Evolutionary conservation across 2,888 invertebrate genomes (phyloP).

Genomic region (Epinotia ramella): DNA sequence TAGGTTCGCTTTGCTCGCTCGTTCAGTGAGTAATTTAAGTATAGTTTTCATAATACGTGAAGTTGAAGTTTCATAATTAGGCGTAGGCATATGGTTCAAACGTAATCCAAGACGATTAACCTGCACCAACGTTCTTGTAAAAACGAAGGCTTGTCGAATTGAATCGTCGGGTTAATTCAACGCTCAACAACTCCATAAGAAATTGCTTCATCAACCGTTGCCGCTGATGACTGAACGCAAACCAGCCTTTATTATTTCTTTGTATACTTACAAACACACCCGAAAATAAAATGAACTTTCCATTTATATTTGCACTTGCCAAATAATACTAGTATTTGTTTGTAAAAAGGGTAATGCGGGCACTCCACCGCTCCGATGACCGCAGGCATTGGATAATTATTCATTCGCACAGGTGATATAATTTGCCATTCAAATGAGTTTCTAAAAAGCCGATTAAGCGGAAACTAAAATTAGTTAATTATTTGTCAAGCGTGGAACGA

Average conservation of each 20-base stretch:
- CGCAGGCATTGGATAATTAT: constrained; percentile 59
- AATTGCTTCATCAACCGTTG: neutral
- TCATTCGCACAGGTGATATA: constrained; percentile 71
- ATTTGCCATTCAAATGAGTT: constrained; percentile 83
- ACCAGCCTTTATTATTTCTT: no score
- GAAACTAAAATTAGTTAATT: constrained; percentile 82
- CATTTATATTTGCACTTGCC: neutral
- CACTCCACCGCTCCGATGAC: constrained; percentile 42
- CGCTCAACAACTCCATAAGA: no score
- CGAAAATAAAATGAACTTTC: neutral
- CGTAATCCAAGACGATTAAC: no score
- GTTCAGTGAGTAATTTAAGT: no score
- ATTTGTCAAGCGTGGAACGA: constrained; percentile 65
- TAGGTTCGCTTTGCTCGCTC: no score
- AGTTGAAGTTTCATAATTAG: no score
- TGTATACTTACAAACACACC: neutral
- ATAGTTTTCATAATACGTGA: no score
- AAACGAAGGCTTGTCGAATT: no score
- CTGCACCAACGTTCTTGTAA: no score
- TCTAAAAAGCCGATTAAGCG: constrained; percentile 84
- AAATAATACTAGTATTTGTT: constrained; percentile 22
- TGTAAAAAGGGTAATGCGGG: constrained; percentile 32
- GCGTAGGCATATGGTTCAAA: no score
- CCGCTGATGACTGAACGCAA: neutral
- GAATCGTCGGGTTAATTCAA: no score